Percentiles rank a stretch among this genome's conserved stretches.
These are phyloP conservation scores for Omphaloscelis lunosa DNA, from an alignment of 2,888 invertebrate species.

Conservation along the genomic window DNA sequence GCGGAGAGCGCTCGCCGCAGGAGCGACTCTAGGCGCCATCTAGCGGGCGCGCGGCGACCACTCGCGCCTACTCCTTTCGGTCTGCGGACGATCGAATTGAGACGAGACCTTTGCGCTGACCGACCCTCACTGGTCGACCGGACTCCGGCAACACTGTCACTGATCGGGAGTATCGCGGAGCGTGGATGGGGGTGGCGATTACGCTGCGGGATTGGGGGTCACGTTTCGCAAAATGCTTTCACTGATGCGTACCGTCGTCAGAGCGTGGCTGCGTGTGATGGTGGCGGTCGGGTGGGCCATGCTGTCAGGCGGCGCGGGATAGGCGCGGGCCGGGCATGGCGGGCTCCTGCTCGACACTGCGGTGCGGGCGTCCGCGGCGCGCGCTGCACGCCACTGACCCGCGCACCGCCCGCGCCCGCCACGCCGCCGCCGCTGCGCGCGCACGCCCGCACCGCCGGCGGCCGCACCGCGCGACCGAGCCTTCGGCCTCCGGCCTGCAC, in stretches of 20 bases:
- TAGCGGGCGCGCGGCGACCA: conserved; percentile 88
- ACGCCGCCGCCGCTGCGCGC: conserved; percentile 79
- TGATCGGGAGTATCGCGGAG: conserved; percentile 74
- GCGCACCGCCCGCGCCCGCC: conserved; percentile 85
- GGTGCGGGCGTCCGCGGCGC: conserved; percentile 90
- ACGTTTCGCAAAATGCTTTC: conserved; percentile 60
- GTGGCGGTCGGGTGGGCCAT: conserved; percentile 90
- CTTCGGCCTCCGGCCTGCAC: conserved; percentile 77
- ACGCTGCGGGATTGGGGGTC: conserved; percentile 61
- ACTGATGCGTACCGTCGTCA: conserved; percentile 89
- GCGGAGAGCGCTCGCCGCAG: conserved; percentile 89
- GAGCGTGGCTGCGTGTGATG: conserved; percentile 91
- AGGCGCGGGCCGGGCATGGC: conserved; percentile 91
- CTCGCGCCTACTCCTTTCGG: conserved; percentile 86
- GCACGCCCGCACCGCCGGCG: conserved; percentile 80
- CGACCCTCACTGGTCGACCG: conserved; percentile 79
- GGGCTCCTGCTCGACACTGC: conserved; percentile 90
- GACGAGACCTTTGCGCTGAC: conserved; percentile 84
- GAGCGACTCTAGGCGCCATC: conserved; percentile 89
- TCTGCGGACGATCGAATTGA: conserved; percentile 90
- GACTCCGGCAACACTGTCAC: conserved; percentile 84
- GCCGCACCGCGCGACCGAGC: conserved; percentile 75
- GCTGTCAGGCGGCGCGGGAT: conserved; percentile 90
- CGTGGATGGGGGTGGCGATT: conserved; percentile 65
- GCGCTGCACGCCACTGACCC: conserved; percentile 89